Conservation (phyloP, 2,113 vertebrate genomes). For the Onychorhynchus coronatus region DNA sequence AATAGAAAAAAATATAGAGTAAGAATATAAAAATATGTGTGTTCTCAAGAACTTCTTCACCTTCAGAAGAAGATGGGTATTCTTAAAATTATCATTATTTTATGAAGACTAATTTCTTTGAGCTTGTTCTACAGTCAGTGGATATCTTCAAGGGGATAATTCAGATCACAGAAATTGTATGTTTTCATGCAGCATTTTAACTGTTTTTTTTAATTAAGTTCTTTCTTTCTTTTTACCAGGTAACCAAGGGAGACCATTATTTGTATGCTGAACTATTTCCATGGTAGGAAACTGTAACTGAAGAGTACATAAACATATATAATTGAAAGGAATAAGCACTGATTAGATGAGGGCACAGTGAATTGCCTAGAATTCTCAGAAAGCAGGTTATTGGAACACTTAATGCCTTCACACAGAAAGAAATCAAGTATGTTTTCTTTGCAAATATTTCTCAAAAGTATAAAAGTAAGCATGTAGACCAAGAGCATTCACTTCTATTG, state of each 20-base stretch:
- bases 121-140: background rate
- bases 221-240: background rate
- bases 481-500: background rate
- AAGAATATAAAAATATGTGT: background rate
- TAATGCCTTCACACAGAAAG: background rate
- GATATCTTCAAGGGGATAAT: background rate
- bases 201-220: background rate
- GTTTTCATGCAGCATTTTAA: background rate
- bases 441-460: background rate
- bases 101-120: background rate
- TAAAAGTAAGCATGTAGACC: background rate
- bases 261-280: background rate
- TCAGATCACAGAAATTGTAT: fast-evolving
- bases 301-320: background rate
- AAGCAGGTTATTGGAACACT: background rate
- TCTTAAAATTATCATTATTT: background rate
- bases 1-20: background rate
- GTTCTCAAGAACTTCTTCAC: background rate
- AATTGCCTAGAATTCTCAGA: background rate
- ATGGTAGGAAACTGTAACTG: background rate
- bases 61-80: background rate
- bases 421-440: background rate
- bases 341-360: background rate
- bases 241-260: background rate
- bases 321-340: background rate